These are phyloP conservation scores for Sialis lutaria DNA, from an alignment of 2,888 invertebrate species.

Conservation along the genomic window DNA sequence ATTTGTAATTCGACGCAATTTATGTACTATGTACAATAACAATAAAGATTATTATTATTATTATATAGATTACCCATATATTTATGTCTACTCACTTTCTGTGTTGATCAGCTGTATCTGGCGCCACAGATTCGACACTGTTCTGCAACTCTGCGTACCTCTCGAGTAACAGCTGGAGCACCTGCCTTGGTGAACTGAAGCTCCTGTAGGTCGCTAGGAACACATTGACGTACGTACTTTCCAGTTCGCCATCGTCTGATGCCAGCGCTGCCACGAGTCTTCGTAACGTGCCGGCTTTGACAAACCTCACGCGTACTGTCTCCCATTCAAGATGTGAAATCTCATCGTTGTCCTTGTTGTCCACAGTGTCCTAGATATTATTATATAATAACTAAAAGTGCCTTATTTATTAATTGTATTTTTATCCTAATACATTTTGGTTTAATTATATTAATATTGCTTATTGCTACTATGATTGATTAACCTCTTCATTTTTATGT, in stretches of 20 bases:
- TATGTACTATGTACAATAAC: too few relatives aligned
- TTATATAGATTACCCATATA: too few relatives aligned
- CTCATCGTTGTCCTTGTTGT: conserved; percentile 45
- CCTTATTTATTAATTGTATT: too few relatives aligned
- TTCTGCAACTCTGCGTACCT: conserved; percentile 52
- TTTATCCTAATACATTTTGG: background rate
- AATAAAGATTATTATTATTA: too few relatives aligned
- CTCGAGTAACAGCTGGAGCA: conserved; percentile 63
- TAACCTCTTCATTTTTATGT: too few relatives aligned
- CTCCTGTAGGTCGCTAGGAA: conserved; percentile 89
- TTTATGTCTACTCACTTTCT: conserved; percentile 35
- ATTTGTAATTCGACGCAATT: too few relatives aligned
- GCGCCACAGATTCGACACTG: conserved; percentile 31
- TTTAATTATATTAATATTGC: background rate
- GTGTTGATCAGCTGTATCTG: conserved; percentile 46
- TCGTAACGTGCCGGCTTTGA: conserved; percentile 91
- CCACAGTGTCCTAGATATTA: conserved; percentile 50
- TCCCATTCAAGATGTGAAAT: conserved; percentile 98
- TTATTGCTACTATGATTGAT: too few relatives aligned
- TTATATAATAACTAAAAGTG: conserved; percentile 13
- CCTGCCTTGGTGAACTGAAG: conserved; percentile 75
- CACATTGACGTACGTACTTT: conserved; percentile 94
- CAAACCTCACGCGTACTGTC: conserved; percentile 83
- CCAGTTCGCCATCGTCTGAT: conserved; percentile 88
- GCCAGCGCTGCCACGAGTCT: conserved; percentile 85